Evolutionary conservation across 2,113 vertebrate genomes (phyloP), one percentile per base, ranked within the genome.

Genomic region (Okapia johnstoni): DNA sequence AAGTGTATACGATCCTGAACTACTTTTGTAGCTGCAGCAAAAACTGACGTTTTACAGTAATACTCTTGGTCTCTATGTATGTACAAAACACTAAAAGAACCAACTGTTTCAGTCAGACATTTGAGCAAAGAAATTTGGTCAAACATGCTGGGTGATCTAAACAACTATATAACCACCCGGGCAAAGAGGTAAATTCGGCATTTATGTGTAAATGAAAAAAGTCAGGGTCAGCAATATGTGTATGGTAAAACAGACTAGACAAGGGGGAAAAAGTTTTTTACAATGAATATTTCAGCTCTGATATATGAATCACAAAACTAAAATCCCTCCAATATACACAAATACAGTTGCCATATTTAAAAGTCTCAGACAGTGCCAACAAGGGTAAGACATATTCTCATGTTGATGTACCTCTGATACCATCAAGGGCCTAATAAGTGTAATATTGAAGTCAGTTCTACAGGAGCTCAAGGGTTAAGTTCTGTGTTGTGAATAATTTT

Each of bases 381-480:
- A 55, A 30, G 6, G 16, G 16, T 55, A 60, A 96, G 48, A 80
- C 7, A 48, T n/a, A 73, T 40, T 70, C 46, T 61, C 26, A 57
- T 73, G 60, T 57, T 54, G 93, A 98, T 77, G 50, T 50, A 23
- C 58, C 83, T 46, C 3, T 52, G 3, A 83, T 61, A 26, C 23
- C 73, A 36, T 60, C 43, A 66, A 57, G 76, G 52, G 7, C 46
- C 40, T 90, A 87, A 52, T 84, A 63, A 94, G 76, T 79, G 55
- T 88, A 76, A 88, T 52, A 95, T 3, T 76, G 90, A 93, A 93
- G 85, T 50, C 40, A 23, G 15, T 36, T 26, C 91, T 90, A 40
- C 23, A 89, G 88, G 52, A 97, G 88, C 40, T 92, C 83, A 93
- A 83, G 96, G 93, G 90, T 98, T 98, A 98, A 98, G 93, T 57